Evolutionary conservation across 2,797 vertebrate species (phyloP).

Genomic region (Miichthys miiuy): DNA sequence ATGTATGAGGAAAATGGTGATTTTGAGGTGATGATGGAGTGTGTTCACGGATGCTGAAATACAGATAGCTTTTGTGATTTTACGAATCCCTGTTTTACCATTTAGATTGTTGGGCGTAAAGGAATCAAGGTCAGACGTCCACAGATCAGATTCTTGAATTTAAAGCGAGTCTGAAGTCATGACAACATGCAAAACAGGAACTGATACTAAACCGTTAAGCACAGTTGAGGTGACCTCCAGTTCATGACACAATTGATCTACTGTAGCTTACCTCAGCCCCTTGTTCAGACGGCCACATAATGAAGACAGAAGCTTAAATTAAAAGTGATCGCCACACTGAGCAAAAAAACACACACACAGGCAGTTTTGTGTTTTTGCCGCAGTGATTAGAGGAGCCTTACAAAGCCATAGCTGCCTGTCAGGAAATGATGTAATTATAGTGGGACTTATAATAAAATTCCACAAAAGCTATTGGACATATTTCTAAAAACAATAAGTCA

Average conservation of each 20-base stretch:
- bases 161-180: slow-evolving; percentile 14
- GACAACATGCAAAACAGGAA: slow-evolving; percentile 40
- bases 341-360: slow-evolving; percentile 38
- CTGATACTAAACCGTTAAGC: slow-evolving; percentile 51
- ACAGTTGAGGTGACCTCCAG: slow-evolving; percentile 53
- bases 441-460: neutral
- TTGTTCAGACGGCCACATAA: slow-evolving; percentile 37
- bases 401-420: neutral
- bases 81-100: slow-evolving; percentile 6
- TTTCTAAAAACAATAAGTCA: neutral
- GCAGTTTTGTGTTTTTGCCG: slow-evolving; percentile 14
- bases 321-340: slow-evolving; percentile 30
- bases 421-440: neutral
- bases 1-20: slow-evolving; percentile 40
- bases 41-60: slow-evolving; percentile 24
- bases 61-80: neutral
- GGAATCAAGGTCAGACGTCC: slow-evolving; percentile 1
- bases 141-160: slow-evolving; percentile 11
- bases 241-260: slow-evolving; percentile 67
- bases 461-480: neutral
- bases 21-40: slow-evolving; percentile 34
- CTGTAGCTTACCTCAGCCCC: slow-evolving; percentile 32
- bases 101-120: slow-evolving; percentile 2
- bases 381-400: slow-evolving; percentile 1
- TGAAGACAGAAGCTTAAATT: slow-evolving; percentile 65